Evolutionary conservation across 1,140 invertebrate species (phyloP).

Genomic region (Panulirus ornatus): DNA sequence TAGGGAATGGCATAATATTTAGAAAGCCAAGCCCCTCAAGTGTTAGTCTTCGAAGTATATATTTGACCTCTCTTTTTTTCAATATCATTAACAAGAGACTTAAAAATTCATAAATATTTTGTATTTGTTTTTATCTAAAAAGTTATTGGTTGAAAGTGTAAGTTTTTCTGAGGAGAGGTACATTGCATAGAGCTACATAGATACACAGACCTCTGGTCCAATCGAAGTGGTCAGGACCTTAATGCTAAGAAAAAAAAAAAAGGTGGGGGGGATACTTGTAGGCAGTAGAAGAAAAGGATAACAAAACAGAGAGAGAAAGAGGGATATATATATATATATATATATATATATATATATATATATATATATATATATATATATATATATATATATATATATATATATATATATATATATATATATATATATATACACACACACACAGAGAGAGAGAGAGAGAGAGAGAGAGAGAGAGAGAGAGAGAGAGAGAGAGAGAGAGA

Average conservation of each 20-base stretch:
- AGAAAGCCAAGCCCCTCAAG: too few species aligned
- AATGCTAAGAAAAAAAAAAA: too few species aligned
- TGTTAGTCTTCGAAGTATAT: too few species aligned
- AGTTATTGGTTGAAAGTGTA: neutral
- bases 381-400: neutral
- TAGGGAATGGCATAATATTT: too few species aligned
- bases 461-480: constrained; percentile 7
- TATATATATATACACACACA: constrained; percentile 4
- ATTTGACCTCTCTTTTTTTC: too few species aligned
- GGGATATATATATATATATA: neutral
- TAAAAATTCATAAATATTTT: too few species aligned
- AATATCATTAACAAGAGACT: too few species aligned
- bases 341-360: neutral
- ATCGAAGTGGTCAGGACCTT: neutral
- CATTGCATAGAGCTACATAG: neutral
- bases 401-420: neutral
- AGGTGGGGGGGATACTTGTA: neutral
- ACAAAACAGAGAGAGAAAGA: neutral
- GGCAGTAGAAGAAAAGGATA: too few species aligned
- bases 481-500: constrained; percentile 7
- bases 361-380: neutral
- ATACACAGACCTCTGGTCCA: neutral
- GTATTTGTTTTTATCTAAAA: neutral
- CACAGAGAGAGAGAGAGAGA: neutral
- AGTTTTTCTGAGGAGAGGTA: neutral